These are phyloP conservation scores for Prunella himalayana DNA, from an alignment of 2,113 vertebrate species.

Conservation along the genomic window DNA sequence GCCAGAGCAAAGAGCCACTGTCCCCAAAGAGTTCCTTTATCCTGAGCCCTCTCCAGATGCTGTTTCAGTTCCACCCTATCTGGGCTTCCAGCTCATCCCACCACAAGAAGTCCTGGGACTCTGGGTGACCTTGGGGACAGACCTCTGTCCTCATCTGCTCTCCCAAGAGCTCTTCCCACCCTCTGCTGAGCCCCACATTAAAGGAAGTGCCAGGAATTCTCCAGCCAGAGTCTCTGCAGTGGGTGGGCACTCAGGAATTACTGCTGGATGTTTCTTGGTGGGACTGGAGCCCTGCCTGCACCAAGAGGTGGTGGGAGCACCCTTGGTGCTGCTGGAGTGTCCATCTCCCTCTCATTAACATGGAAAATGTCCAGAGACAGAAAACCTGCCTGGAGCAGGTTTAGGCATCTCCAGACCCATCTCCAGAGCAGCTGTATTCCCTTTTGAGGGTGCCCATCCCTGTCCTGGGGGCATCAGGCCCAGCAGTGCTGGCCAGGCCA, in stretches of 20 bases:
- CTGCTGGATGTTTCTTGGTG: not conserved
- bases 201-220: not conserved
- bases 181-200: not conserved
- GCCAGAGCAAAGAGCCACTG: not conserved
- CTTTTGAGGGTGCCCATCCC: not conserved
- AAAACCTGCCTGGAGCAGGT: not conserved
- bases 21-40: not conserved
- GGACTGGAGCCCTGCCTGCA: not conserved
- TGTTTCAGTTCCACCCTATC: not conserved
- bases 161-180: not conserved
- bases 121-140: not conserved
- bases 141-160: rapidly evolving
- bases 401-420: too few relatives aligned
- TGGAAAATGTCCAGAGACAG: too few relatives aligned
- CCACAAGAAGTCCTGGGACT: not conserved
- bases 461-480: not conserved
- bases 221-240: not conserved
- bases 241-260: not conserved
- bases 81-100: not conserved
- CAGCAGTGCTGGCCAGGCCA: not conserved
- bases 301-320: not conserved
- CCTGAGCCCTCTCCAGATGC: not conserved
- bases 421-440: not conserved
- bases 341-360: not conserved
- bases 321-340: not conserved